Percentiles rank a stretch among this genome's conserved stretches.
Conservation (phyloP, 2,113 vertebrate species). For the Microcebus lehilahytsara region DNA sequence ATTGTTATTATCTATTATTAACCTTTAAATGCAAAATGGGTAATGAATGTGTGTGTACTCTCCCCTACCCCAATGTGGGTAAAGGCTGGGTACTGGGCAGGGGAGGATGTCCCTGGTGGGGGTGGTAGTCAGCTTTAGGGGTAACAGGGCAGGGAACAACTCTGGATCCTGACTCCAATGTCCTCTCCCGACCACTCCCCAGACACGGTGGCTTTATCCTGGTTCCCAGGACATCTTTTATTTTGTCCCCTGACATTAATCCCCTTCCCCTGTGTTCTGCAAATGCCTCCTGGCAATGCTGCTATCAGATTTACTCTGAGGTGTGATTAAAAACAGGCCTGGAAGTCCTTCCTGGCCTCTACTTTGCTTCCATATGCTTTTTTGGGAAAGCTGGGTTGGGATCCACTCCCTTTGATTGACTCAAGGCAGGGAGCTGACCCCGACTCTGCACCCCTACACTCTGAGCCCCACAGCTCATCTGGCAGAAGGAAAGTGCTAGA, state of each 20-base stretch:
- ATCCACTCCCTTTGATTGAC: background rate
- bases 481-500: constrained; percentile 62
- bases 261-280: background rate
- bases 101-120: too few species aligned
- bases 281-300: background rate
- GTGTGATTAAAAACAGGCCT: background rate
- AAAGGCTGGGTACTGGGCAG: background rate
- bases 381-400: background rate
- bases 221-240: background rate
- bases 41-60: background rate
- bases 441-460: background rate
- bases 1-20: background rate
- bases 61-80: too few species aligned
- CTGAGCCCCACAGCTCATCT: background rate
- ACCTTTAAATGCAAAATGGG: background rate
- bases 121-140: background rate
- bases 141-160: background rate
- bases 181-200: background rate
- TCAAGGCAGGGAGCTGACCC: background rate
- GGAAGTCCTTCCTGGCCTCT: background rate
- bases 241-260: background rate
- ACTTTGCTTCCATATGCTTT: background rate
- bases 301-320: background rate
- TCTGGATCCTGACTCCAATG: background rate
- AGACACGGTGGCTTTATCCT: background rate